phyloP scores from a whole-genome alignment of 2,113 vertebrate species.

The Ameiurus melas region DNA sequence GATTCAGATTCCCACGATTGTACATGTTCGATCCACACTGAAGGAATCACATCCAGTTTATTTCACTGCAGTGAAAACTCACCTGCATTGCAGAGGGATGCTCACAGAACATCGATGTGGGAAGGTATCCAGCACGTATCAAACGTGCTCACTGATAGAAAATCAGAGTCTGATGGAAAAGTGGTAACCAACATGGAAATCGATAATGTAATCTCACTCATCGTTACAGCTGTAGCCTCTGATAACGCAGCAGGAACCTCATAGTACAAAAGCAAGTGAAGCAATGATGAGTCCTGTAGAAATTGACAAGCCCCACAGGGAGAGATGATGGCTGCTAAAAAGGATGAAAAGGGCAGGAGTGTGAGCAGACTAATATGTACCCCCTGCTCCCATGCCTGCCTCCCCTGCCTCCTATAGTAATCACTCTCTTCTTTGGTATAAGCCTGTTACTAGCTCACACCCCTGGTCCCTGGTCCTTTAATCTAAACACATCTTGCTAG shows the following conservation, averaged over 20 bases:
- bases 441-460: slow-evolving; percentile 50
- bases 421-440: slow-evolving; percentile 43
- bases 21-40: neutral
- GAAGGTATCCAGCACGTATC: slow-evolving; percentile 27
- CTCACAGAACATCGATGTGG: neutral
- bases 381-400: slow-evolving; percentile 11
- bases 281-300: slow-evolving; percentile 54
- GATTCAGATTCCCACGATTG: neutral
- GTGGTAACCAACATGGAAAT: slow-evolving; percentile 47
- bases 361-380: slow-evolving; percentile 37
- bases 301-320: slow-evolving; percentile 50
- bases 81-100: slow-evolving; percentile 28
- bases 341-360: slow-evolving; percentile 55
- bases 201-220: slow-evolving; percentile 59
- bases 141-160: slow-evolving; percentile 24
- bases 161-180: slow-evolving; percentile 13
- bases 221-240: slow-evolving; percentile 38
- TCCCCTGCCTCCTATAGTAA: slow-evolving; percentile 31
- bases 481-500: slow-evolving; percentile 26
- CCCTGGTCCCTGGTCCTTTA: slow-evolving; percentile 43
- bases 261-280: slow-evolving; percentile 47
- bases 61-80: slow-evolving; percentile 13
- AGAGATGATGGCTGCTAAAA: slow-evolving; percentile 50
- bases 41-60: slow-evolving; percentile 3
- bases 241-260: slow-evolving; percentile 46